Evolutionary conservation across 2,113 vertebrate genomes (phyloP).

Genomic region (Ammodytes dubius): DNA sequence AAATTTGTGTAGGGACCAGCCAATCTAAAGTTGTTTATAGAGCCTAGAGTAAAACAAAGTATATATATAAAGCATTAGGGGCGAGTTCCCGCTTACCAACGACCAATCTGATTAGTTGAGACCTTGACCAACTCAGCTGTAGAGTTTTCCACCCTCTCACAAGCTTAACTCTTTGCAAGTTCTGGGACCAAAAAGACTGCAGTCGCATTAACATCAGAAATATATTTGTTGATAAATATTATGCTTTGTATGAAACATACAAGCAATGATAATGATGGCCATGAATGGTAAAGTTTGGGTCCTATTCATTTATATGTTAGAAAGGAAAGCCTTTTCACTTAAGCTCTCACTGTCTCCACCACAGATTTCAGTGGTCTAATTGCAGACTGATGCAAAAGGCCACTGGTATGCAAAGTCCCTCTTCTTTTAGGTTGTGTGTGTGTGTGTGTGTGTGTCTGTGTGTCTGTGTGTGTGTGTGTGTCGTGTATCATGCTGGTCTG

Average conservation of each 20-base stretch:
- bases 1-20: not conserved
- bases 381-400: conserved; percentile 13
- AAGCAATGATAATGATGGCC: not conserved
- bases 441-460: not conserved
- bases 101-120: not conserved
- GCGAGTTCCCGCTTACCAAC: not conserved
- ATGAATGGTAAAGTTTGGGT: not conserved
- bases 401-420: conserved; percentile 3
- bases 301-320: not conserved
- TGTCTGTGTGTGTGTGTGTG: conserved; percentile 7
- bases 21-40: no score
- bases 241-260: not conserved
- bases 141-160: not conserved
- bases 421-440: not conserved
- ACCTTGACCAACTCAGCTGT: not conserved
- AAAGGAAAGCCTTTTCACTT: not conserved
- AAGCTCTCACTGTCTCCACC: not conserved
- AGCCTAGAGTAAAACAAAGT: not conserved
- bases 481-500: no score
- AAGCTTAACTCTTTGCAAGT: not conserved
- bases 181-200: not conserved
- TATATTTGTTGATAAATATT: not conserved
- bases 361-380: not conserved
- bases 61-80: not conserved
- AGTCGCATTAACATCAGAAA: not conserved